Percentiles rank a stretch among this genome's conserved stretches.
Conservation (phyloP, 2,888 invertebrate species). For the Amphipoea oculea region DNA sequence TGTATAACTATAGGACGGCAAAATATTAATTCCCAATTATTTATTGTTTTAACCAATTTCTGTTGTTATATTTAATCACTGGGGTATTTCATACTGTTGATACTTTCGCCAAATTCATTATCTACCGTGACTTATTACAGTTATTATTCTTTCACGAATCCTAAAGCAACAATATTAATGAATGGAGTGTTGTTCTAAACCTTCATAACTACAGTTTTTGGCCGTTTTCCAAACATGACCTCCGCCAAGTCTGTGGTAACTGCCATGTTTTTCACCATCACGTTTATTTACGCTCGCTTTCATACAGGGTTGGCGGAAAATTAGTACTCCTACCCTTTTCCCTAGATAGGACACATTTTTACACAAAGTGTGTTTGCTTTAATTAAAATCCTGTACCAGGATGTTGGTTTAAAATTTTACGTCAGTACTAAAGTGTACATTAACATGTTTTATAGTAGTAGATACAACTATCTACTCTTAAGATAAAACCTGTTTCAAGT, state of each 20-base stretch:
- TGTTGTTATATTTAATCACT: neutral
- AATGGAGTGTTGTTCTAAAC: constrained; percentile 15
- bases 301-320: constrained; percentile 16
- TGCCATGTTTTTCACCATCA: constrained; percentile 16
- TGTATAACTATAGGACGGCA: no score
- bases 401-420: constrained; percentile 19
- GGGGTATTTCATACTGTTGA: neutral
- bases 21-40: neutral
- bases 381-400: constrained; percentile 44
- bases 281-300: constrained; percentile 38
- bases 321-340: constrained; percentile 21
- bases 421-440: neutral
- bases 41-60: neutral
- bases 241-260: constrained; percentile 36
- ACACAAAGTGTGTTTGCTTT: constrained; percentile 29
- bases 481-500: constrained; percentile 7
- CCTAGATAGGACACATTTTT: constrained; percentile 14
- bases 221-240: constrained; percentile 41
- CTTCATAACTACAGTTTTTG: constrained; percentile 33
- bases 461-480: neutral
- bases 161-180: constrained; percentile 26
- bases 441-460: no score
- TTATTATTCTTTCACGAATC: neutral
- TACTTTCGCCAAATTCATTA: constrained; percentile 5
- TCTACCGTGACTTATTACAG: neutral